Evolutionary conservation across 2,888 invertebrate genomes (phyloP).

Genomic region (Maniola hyperantus): DNA sequence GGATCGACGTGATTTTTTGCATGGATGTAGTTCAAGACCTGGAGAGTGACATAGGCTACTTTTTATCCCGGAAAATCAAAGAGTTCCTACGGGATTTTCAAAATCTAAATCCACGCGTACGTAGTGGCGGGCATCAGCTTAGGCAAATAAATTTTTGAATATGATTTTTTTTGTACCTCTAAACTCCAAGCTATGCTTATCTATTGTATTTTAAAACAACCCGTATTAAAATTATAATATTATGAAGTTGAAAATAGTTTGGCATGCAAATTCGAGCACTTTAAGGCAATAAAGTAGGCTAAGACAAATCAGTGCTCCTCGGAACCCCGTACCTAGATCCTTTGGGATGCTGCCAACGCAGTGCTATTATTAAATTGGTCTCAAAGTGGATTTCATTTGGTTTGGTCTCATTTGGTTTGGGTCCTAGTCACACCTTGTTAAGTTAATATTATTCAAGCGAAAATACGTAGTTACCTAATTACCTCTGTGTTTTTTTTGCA

Average conservation of each 20-base stretch:
- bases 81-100: too few relatives aligned
- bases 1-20: too few relatives aligned
- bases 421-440: conserved; percentile 8
- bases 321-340: conserved; percentile 16
- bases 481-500: too few relatives aligned
- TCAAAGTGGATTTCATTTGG: conserved; percentile 21
- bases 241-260: background rate
- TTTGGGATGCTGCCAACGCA: conserved; percentile 32
- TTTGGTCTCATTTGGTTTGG: conserved; percentile 3
- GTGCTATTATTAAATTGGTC: conserved; percentile 31
- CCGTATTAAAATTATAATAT: background rate
- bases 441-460: background rate
- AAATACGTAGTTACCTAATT: background rate
- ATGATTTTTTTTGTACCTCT: too few relatives aligned
- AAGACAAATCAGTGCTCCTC: conserved; percentile 29
- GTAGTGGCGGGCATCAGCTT: too few relatives aligned
- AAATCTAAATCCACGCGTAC: too few relatives aligned
- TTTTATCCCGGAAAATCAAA: too few relatives aligned
- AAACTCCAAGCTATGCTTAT: too few relatives aligned
- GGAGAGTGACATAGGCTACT: too few relatives aligned
- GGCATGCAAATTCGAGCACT: conserved; percentile 6
- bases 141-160: too few relatives aligned
- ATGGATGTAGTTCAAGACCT: too few relatives aligned
- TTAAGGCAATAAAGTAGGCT: conserved; percentile 28
- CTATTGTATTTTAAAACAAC: too few relatives aligned